Conservation (phyloP, 2,888 invertebrate genomes). For the Apocheima hispidaria region DNA sequence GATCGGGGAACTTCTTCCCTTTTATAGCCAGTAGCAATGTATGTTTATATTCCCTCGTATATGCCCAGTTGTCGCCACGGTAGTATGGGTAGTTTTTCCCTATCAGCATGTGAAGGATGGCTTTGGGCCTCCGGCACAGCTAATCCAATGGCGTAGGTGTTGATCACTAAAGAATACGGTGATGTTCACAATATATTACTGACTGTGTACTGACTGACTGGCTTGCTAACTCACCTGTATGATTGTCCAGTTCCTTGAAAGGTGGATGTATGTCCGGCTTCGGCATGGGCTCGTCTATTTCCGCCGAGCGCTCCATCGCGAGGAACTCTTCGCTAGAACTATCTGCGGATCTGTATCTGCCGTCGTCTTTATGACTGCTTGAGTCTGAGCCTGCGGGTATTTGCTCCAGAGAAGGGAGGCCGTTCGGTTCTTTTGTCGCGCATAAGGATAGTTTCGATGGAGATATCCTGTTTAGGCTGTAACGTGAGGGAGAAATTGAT, state of each 20-base stretch:
- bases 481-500: conserved; percentile 23
- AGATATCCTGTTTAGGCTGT: conserved; percentile 79
- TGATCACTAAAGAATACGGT: no score
- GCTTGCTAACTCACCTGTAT: conserved; percentile 51
- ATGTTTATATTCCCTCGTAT: no score
- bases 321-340: conserved; percentile 79
- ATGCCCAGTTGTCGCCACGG: no score
- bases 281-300: conserved; percentile 64
- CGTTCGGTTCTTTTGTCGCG: conserved; percentile 71
- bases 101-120: no score
- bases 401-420: conserved; percentile 64
- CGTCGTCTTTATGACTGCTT: conserved; percentile 72
- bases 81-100: no score
- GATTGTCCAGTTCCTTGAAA: conserved; percentile 62
- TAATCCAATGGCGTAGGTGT: no score
- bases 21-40: no score
- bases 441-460: conserved; percentile 79
- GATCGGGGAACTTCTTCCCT: no score
- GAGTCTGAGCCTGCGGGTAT: conserved; percentile 73
- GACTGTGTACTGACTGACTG: no score
- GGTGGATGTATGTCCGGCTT: conserved; percentile 54
- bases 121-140: no score
- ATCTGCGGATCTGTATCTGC: conserved; percentile 49
- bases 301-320: conserved; percentile 81
- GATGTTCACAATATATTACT: no score